phyloP scores from a whole-genome alignment of 2,797 vertebrate species.

The Stomatorhinus walkeri region DNA sequence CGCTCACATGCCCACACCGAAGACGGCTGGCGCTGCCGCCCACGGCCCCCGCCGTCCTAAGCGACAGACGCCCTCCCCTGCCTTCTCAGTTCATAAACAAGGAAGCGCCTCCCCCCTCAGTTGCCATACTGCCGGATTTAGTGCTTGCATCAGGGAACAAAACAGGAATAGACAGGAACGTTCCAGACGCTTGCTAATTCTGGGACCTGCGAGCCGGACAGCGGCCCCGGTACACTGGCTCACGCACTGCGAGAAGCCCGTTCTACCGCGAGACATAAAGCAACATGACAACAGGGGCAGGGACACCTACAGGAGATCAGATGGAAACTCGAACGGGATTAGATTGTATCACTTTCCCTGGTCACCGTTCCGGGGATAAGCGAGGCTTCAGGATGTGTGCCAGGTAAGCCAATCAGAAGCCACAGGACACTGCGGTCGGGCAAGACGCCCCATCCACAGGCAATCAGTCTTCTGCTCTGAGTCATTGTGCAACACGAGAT shows the following conservation, averaged over 20 bases:
- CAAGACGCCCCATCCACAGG: background rate
- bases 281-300: background rate
- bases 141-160: background rate
- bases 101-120: background rate
- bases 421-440: background rate
- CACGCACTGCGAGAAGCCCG: background rate
- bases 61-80: background rate
- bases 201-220: background rate
- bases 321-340: background rate
- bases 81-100: conserved; percentile 1
- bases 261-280: background rate
- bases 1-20: background rate
- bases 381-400: background rate
- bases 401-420: conserved; percentile 7
- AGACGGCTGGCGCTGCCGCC: background rate
- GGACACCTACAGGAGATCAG: background rate
- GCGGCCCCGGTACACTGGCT: background rate
- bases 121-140: background rate
- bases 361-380: background rate
- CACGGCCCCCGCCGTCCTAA: background rate
- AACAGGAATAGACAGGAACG: conserved; percentile 12
- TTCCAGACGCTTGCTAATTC: conserved; percentile 10
- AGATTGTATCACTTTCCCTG: background rate
- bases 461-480: conserved; percentile 6
- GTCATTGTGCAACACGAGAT: conserved; percentile 9